Evolutionary conservation across 1,140 invertebrate species (phyloP).

Genomic region (Acyrthosiphon pisum): DNA sequence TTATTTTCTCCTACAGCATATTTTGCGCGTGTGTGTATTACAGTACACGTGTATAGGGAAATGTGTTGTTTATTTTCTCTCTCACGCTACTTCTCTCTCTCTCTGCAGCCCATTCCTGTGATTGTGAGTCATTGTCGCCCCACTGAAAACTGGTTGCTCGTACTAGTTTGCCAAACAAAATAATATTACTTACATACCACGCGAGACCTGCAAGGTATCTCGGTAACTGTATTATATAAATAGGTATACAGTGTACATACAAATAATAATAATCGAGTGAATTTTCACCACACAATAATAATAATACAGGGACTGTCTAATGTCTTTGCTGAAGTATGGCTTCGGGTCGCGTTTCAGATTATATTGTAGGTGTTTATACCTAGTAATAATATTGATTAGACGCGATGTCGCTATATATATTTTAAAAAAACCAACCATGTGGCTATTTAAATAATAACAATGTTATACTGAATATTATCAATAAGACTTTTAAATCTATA

Average conservation of each 20-base stretch:
- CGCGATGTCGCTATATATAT: not conserved
- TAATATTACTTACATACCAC: not conserved
- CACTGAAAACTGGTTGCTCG: conserved; percentile 15
- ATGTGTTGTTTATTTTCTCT: not conserved
- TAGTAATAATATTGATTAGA: not conserved
- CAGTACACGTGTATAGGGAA: not conserved
- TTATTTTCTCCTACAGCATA: not conserved
- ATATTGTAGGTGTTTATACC: not conserved
- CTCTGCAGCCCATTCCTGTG: not conserved
- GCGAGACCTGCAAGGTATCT: not conserved
- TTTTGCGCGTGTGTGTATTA: not conserved
- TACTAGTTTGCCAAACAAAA: not conserved
- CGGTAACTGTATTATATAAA: too few species aligned
- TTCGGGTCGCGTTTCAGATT: conserved; percentile 6
- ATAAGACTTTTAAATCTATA: not conserved
- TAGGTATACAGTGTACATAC: not conserved
- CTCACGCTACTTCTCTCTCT: too few species aligned
- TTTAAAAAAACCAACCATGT: not conserved
- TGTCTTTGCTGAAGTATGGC: not conserved
- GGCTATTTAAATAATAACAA: not conserved
- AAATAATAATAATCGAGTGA: not conserved
- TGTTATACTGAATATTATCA: not conserved
- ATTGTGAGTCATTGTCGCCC: conserved; percentile 38
- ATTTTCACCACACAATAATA: not conserved
- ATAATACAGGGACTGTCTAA: not conserved